A percentile compares a stretch with the other conserved stretches of the same genome.
phyloP scores from a whole-genome alignment of 2,888 invertebrate genomes.

The Eilema sororculum region DNA sequence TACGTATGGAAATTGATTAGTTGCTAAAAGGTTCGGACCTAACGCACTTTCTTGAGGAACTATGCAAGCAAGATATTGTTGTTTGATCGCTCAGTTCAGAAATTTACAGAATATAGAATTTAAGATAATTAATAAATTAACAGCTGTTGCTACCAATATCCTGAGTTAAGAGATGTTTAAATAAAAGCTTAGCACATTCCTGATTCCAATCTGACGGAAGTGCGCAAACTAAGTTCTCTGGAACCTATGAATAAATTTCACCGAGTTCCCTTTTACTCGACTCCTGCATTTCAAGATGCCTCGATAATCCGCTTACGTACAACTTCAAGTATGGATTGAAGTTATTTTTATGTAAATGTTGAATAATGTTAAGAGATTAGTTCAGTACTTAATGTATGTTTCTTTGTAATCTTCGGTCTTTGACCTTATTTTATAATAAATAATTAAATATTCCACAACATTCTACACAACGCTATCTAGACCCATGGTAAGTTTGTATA shows the following conservation, averaged over 20 bases:
- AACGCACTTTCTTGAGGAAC: too few species aligned
- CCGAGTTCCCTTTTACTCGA: slow-evolving; percentile 44
- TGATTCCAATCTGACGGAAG: slow-evolving; percentile 22
- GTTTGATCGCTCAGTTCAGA: too few species aligned
- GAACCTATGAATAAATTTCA: slow-evolving; percentile 62
- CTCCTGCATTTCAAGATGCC: slow-evolving; percentile 53
- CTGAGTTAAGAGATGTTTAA: not conserved
- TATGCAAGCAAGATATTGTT: too few species aligned
- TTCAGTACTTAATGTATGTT: not conserved
- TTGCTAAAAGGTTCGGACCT: too few species aligned
- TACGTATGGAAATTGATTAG: too few species aligned
- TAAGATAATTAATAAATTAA: too few species aligned
- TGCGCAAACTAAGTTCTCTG: slow-evolving; percentile 45
- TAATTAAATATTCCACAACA: too few species aligned
- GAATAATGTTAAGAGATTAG: not conserved
- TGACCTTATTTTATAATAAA: too few species aligned
- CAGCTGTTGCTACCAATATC: not conserved
- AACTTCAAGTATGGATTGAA: slow-evolving; percentile 4
- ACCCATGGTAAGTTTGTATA: too few species aligned
- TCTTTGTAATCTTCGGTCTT: not conserved
- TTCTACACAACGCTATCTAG: too few species aligned
- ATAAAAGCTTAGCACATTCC: not conserved
- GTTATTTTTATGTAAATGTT: slow-evolving; percentile 26
- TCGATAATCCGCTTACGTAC: slow-evolving; percentile 48
- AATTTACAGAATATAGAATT: too few species aligned